phyloP scores from a whole-genome alignment of 2,113 vertebrate genomes.

The Hyla sarda region DNA sequence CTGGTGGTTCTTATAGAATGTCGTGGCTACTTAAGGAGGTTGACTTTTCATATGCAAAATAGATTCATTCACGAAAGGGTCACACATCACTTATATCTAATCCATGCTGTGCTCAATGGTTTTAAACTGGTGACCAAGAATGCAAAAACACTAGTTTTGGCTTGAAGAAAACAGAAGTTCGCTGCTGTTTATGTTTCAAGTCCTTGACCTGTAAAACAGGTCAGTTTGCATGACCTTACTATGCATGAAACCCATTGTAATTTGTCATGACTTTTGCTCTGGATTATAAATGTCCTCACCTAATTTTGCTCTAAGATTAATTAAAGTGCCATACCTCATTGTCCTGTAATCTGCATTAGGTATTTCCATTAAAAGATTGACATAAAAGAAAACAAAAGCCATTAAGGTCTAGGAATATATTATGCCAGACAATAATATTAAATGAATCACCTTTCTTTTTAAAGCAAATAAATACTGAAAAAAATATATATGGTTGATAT shows the following conservation, averaged over 20 bases:
- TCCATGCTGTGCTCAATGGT: constrained; percentile 20
- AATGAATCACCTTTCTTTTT: too few species aligned
- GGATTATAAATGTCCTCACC: constrained; percentile 44
- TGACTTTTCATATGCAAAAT: constrained; percentile 32
- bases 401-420: neutral
- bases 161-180: constrained; percentile 44
- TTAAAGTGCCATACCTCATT: neutral
- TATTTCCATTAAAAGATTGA: neutral
- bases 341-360: neutral
- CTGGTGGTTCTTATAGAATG: neutral
- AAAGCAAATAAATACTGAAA: too few species aligned
- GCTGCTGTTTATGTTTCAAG: constrained; percentile 41
- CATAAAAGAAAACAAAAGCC: neutral
- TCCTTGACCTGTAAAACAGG: constrained; percentile 41
- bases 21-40: neutral
- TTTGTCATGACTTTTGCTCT: constrained; percentile 38
- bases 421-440: too few species aligned
- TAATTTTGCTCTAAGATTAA: constrained; percentile 14
- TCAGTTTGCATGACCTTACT: constrained; percentile 48
- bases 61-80: constrained; percentile 26
- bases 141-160: constrained; percentile 23
- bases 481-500: too few species aligned
- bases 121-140: constrained; percentile 37
- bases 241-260: constrained; percentile 44
- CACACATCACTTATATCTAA: constrained; percentile 42